phyloP scores from a whole-genome alignment of 1,140 invertebrate species.

The Pomacea maculata region DNA sequence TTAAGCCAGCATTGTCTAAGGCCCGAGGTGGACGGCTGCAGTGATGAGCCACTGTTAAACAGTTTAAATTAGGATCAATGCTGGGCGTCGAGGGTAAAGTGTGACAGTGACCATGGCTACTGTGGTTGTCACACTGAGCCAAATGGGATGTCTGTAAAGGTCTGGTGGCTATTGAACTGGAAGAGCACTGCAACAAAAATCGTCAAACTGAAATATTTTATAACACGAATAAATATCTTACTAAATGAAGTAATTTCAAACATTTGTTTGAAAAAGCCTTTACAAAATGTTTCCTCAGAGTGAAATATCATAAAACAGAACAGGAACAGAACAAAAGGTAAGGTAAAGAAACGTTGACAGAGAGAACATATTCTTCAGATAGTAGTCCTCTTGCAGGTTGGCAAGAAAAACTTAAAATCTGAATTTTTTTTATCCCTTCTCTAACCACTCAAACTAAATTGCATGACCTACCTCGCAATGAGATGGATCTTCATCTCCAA shows the following conservation, averaged over 20 bases:
- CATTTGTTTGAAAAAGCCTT: no score
- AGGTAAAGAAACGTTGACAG: no score
- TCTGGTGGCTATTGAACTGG: constrained; percentile 17
- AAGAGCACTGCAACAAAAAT: constrained; percentile 12
- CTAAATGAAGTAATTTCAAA: no score
- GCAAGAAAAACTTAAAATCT: background rate
- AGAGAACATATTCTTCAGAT: no score
- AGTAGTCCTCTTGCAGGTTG: background rate
- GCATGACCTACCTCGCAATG: constrained; percentile 13
- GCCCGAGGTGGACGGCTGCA: constrained; percentile 10
- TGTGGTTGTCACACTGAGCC: constrained; percentile 27
- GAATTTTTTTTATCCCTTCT: background rate
- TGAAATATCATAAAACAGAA: no score
- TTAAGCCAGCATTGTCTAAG: constrained; percentile 3
- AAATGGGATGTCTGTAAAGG: constrained; percentile 18
- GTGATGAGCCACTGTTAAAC: constrained; percentile 24
- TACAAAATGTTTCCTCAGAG: no score
- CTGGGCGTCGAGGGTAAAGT: constrained; percentile 3
- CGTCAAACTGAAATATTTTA: no score
- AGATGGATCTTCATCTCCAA: constrained; percentile 3
- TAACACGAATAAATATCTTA: no score
- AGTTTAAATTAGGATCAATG: constrained; percentile 28
- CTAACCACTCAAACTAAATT: background rate
- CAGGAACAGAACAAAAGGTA: no score
- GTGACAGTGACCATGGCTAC: background rate